A percentile compares a stretch with the other conserved stretches of the same genome.
These are phyloP conservation scores for Sciurus carolinensis DNA, from an alignment of 2,797 vertebrate genomes.

Conservation along the genomic window DNA sequence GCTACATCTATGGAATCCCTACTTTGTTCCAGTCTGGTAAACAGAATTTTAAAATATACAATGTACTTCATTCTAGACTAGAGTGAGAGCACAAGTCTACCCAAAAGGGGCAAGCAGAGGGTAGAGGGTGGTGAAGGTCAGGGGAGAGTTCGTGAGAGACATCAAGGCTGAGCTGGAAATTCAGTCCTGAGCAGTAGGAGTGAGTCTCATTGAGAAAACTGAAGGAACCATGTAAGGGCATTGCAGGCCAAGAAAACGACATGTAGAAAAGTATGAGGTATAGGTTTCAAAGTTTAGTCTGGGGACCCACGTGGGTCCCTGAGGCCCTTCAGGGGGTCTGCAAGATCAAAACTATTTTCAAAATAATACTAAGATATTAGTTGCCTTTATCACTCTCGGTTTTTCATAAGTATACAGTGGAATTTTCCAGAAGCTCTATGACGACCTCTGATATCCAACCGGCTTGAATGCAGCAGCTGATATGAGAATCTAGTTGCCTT, in stretches of 20 bases:
- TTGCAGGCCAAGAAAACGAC: background rate
- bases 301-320: background rate
- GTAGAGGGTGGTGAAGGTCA: background rate
- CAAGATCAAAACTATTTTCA: background rate
- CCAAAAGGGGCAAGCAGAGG: background rate
- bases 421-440: background rate
- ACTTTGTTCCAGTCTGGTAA: conserved; percentile 56
- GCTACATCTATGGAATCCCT: background rate
- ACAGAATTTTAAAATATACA: conserved; percentile 31
- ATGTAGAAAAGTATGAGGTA: rapidly evolving
- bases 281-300: background rate
- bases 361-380: background rate
- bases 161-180: background rate
- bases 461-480: background rate
- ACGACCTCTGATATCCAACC: background rate
- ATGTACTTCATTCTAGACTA: background rate
- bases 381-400: background rate
- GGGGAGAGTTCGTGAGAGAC: background rate
- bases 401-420: background rate
- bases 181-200: background rate
- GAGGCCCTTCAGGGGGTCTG: background rate
- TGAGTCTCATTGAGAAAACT: background rate
- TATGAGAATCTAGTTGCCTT: background rate
- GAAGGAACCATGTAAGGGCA: background rate
- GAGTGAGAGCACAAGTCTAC: background rate